Base-by-base conservation (phyloP, 2,888 invertebrate genomes). In the Habrosyne pyritoides region DNA sequence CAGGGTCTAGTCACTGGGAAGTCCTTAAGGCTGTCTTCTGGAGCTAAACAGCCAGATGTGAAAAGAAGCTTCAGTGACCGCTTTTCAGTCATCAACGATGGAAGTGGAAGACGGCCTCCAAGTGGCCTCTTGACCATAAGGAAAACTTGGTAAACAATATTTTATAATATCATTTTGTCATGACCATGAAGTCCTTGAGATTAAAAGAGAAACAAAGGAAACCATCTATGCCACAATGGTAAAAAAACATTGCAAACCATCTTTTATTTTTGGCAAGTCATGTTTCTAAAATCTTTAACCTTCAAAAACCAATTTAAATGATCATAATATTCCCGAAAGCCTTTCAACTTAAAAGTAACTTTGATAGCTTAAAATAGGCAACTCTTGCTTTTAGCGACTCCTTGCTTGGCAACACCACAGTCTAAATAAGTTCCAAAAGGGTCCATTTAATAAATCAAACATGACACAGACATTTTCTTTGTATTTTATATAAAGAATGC, bases 41-140 rank as follows among this genome's bases (percentile, higher is more conserved):
- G 84, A 12, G 83, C 83, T 10, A 76, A 77, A 56, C 70, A 83
- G 48, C 83, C 88, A 0, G 92, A 91, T 58, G 87, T 93, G 21
- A 92, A 92, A 66, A 83, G 93, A 61, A 93, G 92, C 66, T 81
- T 91, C 47, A 93, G 93, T 74, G 93, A 93, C 59, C 82, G 91
- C 10, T 91, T 92, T 70, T 86, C 91, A 33, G 81, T 87, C 52
- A 85, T 87, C 61, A 81, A 84, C 53, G 89, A 91, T 79, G 81
- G 74, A n/a, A 79, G 72, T 54, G 81, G 81, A 10, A 89, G 82
- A 64, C 85, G 78, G 69, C 77, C 81, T 54, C 73, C 82, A 8
- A 87, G 81, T 77, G 80, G 84, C 42, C 74, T 87, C 53, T 79
- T 85, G 83, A 87, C 91, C 74, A 92, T 93, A 61, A 79, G 93